Percentiles rank a stretch among this genome's conserved stretches.
Evolutionary conservation across 2,113 vertebrate genomes (phyloP).

Genomic region (Astatotilapia flaviijosephi): DNA sequence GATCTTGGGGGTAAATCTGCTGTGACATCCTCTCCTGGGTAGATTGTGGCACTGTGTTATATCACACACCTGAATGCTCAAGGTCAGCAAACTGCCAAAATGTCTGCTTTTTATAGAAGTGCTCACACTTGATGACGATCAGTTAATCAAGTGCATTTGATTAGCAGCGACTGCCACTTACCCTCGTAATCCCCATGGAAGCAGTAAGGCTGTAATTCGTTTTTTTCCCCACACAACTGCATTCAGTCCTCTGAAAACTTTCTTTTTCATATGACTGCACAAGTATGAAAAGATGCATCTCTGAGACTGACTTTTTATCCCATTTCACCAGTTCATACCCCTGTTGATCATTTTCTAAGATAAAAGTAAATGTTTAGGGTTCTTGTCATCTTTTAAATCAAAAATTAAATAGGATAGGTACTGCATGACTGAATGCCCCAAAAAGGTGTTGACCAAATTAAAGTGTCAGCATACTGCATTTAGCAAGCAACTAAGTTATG

Average conservation of each 20-base stretch:
- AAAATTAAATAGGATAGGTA: neutral
- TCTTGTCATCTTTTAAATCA: neutral
- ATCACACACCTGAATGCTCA: neutral
- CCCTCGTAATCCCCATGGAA: neutral
- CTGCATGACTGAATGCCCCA: neutral
- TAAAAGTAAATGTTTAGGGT: neutral
- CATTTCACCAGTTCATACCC: neutral
- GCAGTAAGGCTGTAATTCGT: neutral
- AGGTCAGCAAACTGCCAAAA: neutral
- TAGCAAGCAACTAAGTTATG: neutral
- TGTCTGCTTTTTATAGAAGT: neutral
- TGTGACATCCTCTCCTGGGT: neutral
- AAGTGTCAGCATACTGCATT: neutral
- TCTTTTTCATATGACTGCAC: neutral
- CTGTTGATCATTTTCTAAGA: neutral
- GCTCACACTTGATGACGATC: neutral
- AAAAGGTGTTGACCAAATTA: neutral
- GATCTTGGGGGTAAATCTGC: neutral
- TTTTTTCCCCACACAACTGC: neutral
- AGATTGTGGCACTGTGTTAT: neutral
- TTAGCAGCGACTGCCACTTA: neutral
- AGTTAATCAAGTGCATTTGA: neutral
- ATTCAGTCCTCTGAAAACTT: neutral
- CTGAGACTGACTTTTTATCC: neutral
- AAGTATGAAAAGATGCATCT: neutral